Conservation (phyloP, 2,113 vertebrate genomes). For the Phyllostomus hastatus region DNA sequence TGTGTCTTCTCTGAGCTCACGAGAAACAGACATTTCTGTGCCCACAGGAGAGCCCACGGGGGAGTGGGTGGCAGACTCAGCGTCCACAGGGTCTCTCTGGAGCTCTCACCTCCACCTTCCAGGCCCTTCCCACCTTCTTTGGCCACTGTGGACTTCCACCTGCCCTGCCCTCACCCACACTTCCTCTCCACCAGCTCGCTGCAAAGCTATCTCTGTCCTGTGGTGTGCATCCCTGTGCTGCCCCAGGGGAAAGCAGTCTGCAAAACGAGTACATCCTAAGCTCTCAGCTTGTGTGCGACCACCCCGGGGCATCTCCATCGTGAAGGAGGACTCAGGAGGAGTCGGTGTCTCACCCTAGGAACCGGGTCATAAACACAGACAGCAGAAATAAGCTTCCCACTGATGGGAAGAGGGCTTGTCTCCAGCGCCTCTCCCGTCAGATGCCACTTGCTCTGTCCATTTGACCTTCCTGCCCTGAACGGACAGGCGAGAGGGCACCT, state of each 20-base stretch:
- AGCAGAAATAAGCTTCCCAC: not conserved
- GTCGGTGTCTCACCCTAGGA: not conserved
- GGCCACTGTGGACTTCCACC: not conserved
- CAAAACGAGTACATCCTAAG: not conserved
- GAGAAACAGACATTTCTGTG: not conserved
- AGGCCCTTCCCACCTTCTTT: not conserved
- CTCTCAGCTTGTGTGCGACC: not conserved
- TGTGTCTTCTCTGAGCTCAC: not conserved
- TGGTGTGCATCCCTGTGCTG: not conserved
- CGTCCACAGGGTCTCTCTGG: not conserved
- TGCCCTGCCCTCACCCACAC: not conserved
- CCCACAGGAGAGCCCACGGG: not conserved
- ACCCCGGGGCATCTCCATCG: fast-evolving
- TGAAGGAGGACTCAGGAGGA: not conserved
- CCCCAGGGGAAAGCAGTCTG: not conserved
- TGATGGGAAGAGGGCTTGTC: not conserved
- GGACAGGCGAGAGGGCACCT: not conserved
- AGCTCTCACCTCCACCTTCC: not conserved
- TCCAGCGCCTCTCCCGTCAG: not conserved
- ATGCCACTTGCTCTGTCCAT: not conserved
- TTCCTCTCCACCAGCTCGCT: not conserved
- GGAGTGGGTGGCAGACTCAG: not conserved
- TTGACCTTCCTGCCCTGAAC: not conserved
- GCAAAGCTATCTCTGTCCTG: not conserved
- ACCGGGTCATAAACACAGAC: not conserved